Evolutionary conservation across 2,113 vertebrate species (phyloP).

Genomic region (Buteo buteo): DNA sequence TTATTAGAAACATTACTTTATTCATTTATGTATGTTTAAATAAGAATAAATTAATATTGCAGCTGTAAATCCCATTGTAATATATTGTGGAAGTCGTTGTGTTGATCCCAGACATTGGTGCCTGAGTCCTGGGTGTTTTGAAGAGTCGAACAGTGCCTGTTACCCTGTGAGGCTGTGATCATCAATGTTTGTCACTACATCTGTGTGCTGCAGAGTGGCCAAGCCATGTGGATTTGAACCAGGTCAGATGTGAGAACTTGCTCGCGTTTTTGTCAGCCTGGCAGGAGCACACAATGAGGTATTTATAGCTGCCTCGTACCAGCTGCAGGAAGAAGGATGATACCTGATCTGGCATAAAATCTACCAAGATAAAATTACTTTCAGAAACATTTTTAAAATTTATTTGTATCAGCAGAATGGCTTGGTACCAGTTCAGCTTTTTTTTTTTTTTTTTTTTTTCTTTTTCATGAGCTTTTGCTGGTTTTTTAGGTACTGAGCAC

Average conservation of each 20-base stretch:
- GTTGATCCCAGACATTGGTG: background rate
- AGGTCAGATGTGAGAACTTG: background rate
- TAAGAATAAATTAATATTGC: background rate
- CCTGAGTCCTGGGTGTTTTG: background rate
- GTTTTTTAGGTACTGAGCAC: background rate
- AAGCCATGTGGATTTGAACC: background rate
- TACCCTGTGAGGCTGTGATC: fast-evolving
- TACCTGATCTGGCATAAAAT: conserved; percentile 30
- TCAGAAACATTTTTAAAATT: background rate
- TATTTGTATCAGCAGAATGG: background rate
- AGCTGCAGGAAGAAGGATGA: conserved; percentile 40
- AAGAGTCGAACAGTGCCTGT: background rate
- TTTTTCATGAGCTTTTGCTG: background rate
- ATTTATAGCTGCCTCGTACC: background rate
- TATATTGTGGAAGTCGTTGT: background rate
- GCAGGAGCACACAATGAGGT: background rate
- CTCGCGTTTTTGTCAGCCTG: background rate
- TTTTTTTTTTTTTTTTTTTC: too few relatives aligned
- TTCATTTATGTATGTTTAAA: background rate
- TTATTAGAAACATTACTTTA: background rate
- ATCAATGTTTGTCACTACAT: background rate
- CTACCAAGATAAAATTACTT: conserved; percentile 1
- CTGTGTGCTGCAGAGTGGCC: background rate
- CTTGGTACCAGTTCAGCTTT: background rate
- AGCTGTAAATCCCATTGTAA: background rate